Conservation (phyloP, 2,113 vertebrate genomes). For the Merops nubicus region DNA sequence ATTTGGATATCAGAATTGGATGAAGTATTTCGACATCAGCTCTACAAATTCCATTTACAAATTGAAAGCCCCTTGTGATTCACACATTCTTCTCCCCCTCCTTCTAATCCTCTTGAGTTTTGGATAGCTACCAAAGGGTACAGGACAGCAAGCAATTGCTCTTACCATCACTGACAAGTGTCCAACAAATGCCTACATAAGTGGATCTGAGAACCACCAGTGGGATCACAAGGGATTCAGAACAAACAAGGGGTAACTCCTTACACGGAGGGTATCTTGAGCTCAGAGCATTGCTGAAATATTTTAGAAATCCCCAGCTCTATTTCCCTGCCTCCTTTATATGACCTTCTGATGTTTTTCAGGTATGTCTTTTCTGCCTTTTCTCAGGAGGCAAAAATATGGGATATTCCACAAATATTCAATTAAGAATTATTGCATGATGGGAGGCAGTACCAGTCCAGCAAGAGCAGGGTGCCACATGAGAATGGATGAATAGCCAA, state of each 20-base stretch:
- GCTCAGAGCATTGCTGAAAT: background rate
- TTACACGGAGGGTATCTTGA: background rate
- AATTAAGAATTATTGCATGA: background rate
- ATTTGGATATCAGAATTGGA: background rate
- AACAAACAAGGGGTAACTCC: background rate
- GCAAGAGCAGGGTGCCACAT: background rate
- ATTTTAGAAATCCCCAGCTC: background rate
- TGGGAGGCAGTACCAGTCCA: background rate
- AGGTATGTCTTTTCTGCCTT: background rate
- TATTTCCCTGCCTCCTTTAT: background rate
- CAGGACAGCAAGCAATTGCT: background rate
- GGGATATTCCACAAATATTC: background rate
- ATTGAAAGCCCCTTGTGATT: constrained; percentile 2
- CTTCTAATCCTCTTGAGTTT: background rate
- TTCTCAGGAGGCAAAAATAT: background rate
- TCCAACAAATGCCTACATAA: background rate
- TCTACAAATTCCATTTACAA: background rate
- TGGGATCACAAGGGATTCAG: background rate
- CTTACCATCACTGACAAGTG: background rate
- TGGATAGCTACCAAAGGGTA: background rate
- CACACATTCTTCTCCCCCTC: background rate
- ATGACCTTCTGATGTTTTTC: background rate
- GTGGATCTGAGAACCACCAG: background rate
- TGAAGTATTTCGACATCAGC: background rate
- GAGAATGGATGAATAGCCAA: background rate